Base-by-base conservation (phyloP, 2,888 invertebrate species). In the Arctia plantaginis region DNA sequence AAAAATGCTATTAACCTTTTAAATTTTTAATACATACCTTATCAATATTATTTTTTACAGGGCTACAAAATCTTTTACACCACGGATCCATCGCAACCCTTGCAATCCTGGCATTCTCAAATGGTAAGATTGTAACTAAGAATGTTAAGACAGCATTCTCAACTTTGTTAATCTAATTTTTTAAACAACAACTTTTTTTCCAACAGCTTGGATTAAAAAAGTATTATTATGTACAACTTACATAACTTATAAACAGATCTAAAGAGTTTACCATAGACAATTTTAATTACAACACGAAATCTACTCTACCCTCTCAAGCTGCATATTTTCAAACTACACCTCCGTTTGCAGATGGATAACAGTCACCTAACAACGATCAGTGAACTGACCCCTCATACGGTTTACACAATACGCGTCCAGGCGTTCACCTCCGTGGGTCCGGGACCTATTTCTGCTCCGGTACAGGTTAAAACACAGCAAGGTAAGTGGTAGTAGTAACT, bases 1-100 rank as follows among this genome's bases (percentile, higher is more conserved):
- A 55, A 23, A 55, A 55, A 47, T 23, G 51, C 10, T n/a, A 2
- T 55, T n/a, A 35, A 55, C 23, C 10, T 12, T n/a, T 30, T 18
- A 27, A 15, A 33, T 65, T 65, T 39, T 41, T 6, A 39, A 35
- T 23, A 23, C n/a, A 44, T 64, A 23, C 62, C 39, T 13, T 62
- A 59, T 39, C 41, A 41, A 20, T 39, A 15, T 13, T 33, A 41
- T 62, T 87, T 85, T 88, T 92, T 89, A 23, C 96, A 99, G 99
- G 99, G 99, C 84, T 99, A 99, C 96, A 99, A 99, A 96, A 98
- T 99, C 80, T 99, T 98, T 95, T 99, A 99, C 95, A 99, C 99
- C 10, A 98, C 98, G 81, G 98, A 98, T 87, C 97, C 99, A 35
- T 97, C 98, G 82, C 97, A 98, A 82, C 97, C 97, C 18, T 97